These are phyloP conservation scores for Micrastur ruficollis DNA, from an alignment of 2,797 vertebrate species.

Conservation along the genomic window DNA sequence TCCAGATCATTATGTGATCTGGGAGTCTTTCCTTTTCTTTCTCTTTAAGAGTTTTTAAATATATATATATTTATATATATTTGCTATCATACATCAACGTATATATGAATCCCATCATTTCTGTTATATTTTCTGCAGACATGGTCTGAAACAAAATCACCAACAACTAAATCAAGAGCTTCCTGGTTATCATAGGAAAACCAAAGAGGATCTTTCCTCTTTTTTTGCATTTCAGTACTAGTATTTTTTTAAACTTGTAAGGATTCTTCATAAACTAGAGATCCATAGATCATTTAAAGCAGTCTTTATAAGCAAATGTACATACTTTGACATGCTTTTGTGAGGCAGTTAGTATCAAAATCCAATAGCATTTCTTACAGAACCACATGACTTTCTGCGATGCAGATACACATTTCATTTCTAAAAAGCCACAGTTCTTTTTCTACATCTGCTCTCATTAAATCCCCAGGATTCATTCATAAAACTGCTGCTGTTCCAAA, in stretches of 20 bases:
- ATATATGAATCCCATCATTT: conserved; percentile 31
- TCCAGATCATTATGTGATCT: conserved; percentile 32
- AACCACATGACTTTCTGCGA: conserved; percentile 24
- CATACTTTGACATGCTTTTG: conserved; percentile 70
- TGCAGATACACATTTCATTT: conserved; percentile 30
- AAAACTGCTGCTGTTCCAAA: conserved; percentile 36
- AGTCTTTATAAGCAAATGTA: conserved; percentile 68
- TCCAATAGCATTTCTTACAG: conserved; percentile 29
- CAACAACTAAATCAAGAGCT: not conserved
- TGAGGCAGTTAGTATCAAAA: conserved; percentile 62
- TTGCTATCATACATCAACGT: conserved; percentile 55
- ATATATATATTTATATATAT: conserved; percentile 44
- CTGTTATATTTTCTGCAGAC: conserved; percentile 44
- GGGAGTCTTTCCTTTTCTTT: conserved; percentile 26
- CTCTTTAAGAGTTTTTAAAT: conserved; percentile 36
- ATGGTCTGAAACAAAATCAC: conserved; percentile 50
- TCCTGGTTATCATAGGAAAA: conserved; percentile 8
- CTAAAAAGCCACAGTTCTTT: conserved; percentile 28
- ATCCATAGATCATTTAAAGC: conserved; percentile 54
- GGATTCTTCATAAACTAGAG: conserved; percentile 39
- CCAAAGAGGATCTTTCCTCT: conserved; percentile 13
- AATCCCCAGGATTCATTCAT: conserved; percentile 61
- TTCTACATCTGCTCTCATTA: conserved; percentile 42
- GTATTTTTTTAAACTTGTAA: not conserved
- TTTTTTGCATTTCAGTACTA: not conserved